Evolutionary conservation across 2,797 vertebrate species (phyloP), one percentile per base, ranked within the genome.

Genomic region (Phataginus tetradactyla): DNA sequence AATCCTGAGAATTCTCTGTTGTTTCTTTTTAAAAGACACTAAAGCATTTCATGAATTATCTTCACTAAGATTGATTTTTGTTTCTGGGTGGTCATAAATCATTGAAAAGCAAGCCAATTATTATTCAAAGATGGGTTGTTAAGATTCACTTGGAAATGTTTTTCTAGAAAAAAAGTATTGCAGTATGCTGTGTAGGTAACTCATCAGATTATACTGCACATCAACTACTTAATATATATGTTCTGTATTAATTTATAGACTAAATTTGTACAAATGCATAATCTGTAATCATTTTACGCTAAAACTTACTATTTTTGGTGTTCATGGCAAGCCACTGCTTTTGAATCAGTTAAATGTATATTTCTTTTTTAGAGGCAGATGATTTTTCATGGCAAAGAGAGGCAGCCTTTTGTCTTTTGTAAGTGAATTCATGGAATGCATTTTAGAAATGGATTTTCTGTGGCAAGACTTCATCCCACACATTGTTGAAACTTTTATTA

Each of bases 401-500:
- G 42, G n/a, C 6, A 57, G 32, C 8, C 29, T 59, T 94, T 96
- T 96, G 84, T 84, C 29, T 89, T 94, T 86, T 20, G 0, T 92
- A 71, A 95, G 75, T 94, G 12, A 93, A 94, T 81, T 77, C 55
- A 64, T 83, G 27, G 68, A 87, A 86, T 42, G 20, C 57, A 91
- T 85, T 96, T 96, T 90, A 55, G 45, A 95, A 96, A 85, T 96
- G 45, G 42, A 64, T 96, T 80, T 92, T 94, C 69, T 95, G 61
- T 86, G 66, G 81, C 57, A 94, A 85, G 86, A 94, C 59, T 79
- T 63, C 69, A 88, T 95, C 42, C 49, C 71, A 86, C 78, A 94
- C 51, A 25, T 88, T 95, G 61, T 57, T 96, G 55, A 91, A 96
- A 96, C 63, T 96, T 97, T 90, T 55, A 90, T 95, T 95, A 97